Conservation (phyloP, 35 echinoderm and acorn worm genomes). For the Heliocidaris tuberculata region DNA sequence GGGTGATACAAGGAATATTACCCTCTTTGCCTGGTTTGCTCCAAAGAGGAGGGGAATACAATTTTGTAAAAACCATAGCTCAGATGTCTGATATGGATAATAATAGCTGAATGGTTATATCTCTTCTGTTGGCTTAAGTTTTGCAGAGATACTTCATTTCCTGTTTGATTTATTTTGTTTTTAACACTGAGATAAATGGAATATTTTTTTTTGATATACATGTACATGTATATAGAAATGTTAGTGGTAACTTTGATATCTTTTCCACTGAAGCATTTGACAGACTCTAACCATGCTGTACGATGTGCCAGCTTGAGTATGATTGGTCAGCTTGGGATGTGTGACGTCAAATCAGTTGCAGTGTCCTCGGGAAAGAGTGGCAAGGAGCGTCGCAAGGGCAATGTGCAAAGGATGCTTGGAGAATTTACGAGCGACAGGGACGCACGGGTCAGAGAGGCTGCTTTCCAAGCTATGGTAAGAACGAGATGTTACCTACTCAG, state of each 20-base stretch:
- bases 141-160: not conserved
- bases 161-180: too few species aligned
- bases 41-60: too few species aligned
- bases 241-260: not conserved
- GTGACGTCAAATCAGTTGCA: conserved; percentile 53
- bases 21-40: too few species aligned
- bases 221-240: too few species aligned
- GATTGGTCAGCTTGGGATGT: conserved; percentile 80
- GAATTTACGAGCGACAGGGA: conserved; percentile 82
- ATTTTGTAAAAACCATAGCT: too few species aligned
- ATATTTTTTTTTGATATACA: too few species aligned
- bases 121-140: not conserved
- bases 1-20: too few species aligned
- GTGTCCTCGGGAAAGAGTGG: conserved; percentile 28
- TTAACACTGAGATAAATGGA: too few species aligned
- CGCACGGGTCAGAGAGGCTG: conserved; percentile 81
- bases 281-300: conserved; percentile 75
- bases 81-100: too few species aligned
- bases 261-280: conserved; percentile 61
- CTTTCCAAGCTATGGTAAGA: conserved; percentile 86
- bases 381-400: conserved; percentile 52
- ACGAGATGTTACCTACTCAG: too few species aligned
- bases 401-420: conserved; percentile 66
- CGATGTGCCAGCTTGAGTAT: conserved; percentile 72
- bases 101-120: too few species aligned